Evolutionary conservation across 1,140 invertebrate species (phyloP), one percentile per base, ranked within the genome.

Genomic region (Ctenoplectra terminalis): DNA sequence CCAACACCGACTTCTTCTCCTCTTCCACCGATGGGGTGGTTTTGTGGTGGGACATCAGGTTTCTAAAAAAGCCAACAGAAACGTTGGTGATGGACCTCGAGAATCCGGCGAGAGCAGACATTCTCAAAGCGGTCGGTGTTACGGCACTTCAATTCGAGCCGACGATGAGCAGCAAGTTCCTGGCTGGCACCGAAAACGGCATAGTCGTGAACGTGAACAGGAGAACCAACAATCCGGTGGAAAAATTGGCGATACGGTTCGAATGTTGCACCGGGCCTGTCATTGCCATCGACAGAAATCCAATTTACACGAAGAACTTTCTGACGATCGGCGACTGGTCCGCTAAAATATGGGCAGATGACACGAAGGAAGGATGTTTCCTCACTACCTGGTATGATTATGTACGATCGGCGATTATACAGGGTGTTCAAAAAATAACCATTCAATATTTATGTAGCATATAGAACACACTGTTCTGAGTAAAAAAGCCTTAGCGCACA

Each of bases 301-400:
- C 97, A 15, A 96, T 96, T 37, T 97, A 96, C 91, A 94, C 96
- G 0, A 98, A 98, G 92, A 98, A 98, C 90, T 99, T 99, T 87
- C 93, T 99, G 17, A 98, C 97, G 1, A 96, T 98, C 29, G 98
- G 97, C 2, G 97, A 98, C 91, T 98, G 97, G 96, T 97, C 96
- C 37, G 96, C 97, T 1, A 95, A 97, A 83, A 96, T 99, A 69
- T 98, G 97, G 97, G 96, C 97, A 11, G 98, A 98, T 92, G 98
- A 98, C 90, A 97, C 97, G 83, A 95, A 95, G 67, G 98, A 98
- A 87, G 96, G 96, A 34, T 95, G 96, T 4, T 97, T 98, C 69
- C 95, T 98, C 87, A 97, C 97, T 96, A 98, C 97, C 26, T 61
- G 81, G 90, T 93, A 29, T 15, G 20, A 58, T 15, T 67, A 48